Conservation (phyloP, 2,113 vertebrate genomes). For the Nibea coibor region DNA sequence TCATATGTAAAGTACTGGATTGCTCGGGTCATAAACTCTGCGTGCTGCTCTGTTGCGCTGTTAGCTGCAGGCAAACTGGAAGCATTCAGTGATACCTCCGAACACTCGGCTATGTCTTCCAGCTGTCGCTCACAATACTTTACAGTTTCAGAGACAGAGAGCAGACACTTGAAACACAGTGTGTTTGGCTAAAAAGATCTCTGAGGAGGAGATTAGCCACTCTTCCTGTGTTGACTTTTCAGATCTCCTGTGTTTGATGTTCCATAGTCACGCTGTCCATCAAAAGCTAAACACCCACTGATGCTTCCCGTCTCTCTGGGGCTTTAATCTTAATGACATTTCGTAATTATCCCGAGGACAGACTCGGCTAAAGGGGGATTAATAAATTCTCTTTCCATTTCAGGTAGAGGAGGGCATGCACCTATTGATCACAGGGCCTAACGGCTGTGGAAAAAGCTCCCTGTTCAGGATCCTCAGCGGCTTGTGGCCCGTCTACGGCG, state of each 20-base stretch:
- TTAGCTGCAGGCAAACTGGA: not conserved
- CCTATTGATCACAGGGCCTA: slow-evolving; percentile 97
- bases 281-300: not conserved
- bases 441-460: slow-evolving; percentile 98
- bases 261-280: not conserved
- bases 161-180: not conserved
- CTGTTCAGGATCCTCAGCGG: slow-evolving; percentile 98
- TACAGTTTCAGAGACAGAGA: not conserved
- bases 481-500: slow-evolving; percentile 96
- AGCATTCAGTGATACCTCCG: not conserved
- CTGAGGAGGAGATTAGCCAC: not conserved
- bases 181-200: not conserved
- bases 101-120: not conserved
- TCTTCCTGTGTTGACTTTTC: not conserved
- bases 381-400: slow-evolving; percentile 19
- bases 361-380: not conserved
- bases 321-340: slow-evolving; percentile 4
- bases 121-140: not conserved
- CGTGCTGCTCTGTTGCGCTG: not conserved
- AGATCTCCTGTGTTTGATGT: not conserved
- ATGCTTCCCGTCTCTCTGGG: not conserved
- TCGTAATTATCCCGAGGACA: not conserved
- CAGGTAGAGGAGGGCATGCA: slow-evolving; percentile 98
- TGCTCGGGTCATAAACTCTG: too few relatives aligned
- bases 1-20: too few relatives aligned